Percentiles rank a stretch among this genome's conserved stretches.
Evolutionary conservation across 2,797 vertebrate genomes (phyloP).

Genomic region (Gymnoscopelus braueri): DNA sequence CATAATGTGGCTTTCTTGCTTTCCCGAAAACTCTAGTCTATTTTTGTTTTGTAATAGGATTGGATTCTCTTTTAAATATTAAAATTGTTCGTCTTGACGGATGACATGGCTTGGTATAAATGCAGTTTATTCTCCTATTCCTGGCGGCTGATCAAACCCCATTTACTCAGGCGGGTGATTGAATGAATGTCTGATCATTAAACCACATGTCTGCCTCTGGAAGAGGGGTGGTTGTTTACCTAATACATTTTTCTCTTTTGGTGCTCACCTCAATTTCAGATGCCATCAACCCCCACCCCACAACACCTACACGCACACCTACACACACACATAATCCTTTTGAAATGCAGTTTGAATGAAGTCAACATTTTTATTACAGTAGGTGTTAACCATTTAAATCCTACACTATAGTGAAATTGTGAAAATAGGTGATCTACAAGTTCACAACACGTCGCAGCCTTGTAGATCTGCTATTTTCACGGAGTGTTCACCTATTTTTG

Average conservation of each 20-base stretch:
- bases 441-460: too few relatives aligned
- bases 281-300: conserved; percentile 1
- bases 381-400: too few relatives aligned
- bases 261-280: conserved; percentile 36
- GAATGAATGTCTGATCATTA: conserved; percentile 69
- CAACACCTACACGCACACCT: background rate
- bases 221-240: conserved; percentile 43
- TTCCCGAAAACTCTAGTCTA: conserved; percentile 58
- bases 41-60: conserved; percentile 67
- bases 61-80: conserved; percentile 72
- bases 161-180: conserved; percentile 54
- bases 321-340: background rate
- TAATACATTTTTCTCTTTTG: conserved; percentile 48
- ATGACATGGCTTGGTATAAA: conserved; percentile 51
- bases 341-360: too few relatives aligned
- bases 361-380: too few relatives aligned
- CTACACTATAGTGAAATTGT: too few relatives aligned
- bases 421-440: too few relatives aligned
- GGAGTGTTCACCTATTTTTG: too few relatives aligned
- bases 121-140: conserved; percentile 53
- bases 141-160: conserved; percentile 67
- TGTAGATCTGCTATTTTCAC: too few relatives aligned
- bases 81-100: conserved; percentile 71
- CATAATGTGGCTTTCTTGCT: conserved; percentile 67
- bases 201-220: conserved; percentile 50